Evolutionary conservation across 2,888 invertebrate species (phyloP), one percentile per base, ranked within the genome.

Genomic region (Lacanobia wlatinum): DNA sequence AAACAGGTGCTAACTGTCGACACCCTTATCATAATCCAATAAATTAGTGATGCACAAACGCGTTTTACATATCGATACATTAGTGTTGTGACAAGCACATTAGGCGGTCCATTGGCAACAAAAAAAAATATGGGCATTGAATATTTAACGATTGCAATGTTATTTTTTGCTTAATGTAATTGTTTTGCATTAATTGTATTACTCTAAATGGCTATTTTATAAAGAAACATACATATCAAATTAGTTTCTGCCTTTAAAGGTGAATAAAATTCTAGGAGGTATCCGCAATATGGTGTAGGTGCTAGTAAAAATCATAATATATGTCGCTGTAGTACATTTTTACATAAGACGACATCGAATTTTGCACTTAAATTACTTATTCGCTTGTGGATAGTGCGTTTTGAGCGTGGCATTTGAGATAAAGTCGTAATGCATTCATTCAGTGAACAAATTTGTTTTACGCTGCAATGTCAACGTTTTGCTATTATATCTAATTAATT

Each of bases 11-110:
- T 65, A 62, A 73, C 50, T 76, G 74, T 82, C 86, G 67, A 81
- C 84, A 85, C 76, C 79, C 72, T 85, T 77, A 79, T 82, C 76
- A 78, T 82, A 83, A 85, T 87, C 82, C 80, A 75, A 84, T 82
- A 85, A 86, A 85, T 87, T 88, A 87, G 87, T 88, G 89, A 87
- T 88, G 89, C 84, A 80, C 82, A 82, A 84, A 80, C 63, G 82
- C 78, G 76, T 77, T 85, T 84, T 85, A 87, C 82, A 84, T 89
- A 87, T 88, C 88, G 85, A 85, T 84, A 82, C 81, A 81, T 86
- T 78, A 78, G 63, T 72, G 61, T 78, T 81, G 78, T 82, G 84
- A 82, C 86, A 86, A 82, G 79, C 84, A 80, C 84, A 83, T 87
- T 87, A 86, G 83, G 81, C 65, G 76, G 78, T 72, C 77, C 75